These are phyloP conservation scores for Eucera pruinosa DNA, from an alignment of 2,888 invertebrate genomes.

Conservation along the genomic window DNA sequence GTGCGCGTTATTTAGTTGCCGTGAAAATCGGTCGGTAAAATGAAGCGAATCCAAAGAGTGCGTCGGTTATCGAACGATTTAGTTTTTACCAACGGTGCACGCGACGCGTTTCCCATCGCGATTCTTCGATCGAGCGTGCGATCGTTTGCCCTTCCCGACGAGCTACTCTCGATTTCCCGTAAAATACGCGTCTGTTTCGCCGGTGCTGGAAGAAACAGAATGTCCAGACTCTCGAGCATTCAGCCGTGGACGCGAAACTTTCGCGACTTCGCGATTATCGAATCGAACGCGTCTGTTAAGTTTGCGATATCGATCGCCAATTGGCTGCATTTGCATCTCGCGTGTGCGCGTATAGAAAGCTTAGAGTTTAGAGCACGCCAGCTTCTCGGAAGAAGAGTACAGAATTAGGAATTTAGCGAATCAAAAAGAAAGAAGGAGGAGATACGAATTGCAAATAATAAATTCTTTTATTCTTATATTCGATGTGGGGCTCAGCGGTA, in stretches of 20 bases:
- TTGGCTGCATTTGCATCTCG: slow-evolving; percentile 3
- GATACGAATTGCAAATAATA: background rate
- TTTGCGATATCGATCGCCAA: slow-evolving; percentile 11
- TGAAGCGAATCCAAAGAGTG: slow-evolving; percentile 4
- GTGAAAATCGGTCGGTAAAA: slow-evolving; percentile 4
- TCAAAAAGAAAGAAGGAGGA: too few relatives aligned
- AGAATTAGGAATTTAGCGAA: slow-evolving; percentile 8
- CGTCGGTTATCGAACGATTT: slow-evolving; percentile 5
- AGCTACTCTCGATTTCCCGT: too few relatives aligned
- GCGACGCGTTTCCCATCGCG: background rate
- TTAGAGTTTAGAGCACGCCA: too few relatives aligned
- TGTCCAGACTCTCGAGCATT: background rate
- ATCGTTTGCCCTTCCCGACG: slow-evolving; percentile 12
- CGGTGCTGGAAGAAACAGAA: background rate
- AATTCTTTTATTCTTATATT: slow-evolving; percentile 31
- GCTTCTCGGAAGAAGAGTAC: background rate
- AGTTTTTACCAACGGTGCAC: slow-evolving; percentile 27
- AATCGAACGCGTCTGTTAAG: slow-evolving; percentile 7
- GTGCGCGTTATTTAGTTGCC: slow-evolving; percentile 46
- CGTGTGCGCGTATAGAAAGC: background rate
- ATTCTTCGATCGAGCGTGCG: slow-evolving; percentile 27
- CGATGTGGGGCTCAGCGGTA: background rate
- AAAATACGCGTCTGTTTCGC: too few relatives aligned
- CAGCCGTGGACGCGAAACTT: too few relatives aligned
- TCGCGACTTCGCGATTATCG: too few relatives aligned